Percentiles rank a stretch among this genome's conserved stretches.
phyloP scores from a whole-genome alignment of 2,888 invertebrate genomes.

The Ethmia dodecea region DNA sequence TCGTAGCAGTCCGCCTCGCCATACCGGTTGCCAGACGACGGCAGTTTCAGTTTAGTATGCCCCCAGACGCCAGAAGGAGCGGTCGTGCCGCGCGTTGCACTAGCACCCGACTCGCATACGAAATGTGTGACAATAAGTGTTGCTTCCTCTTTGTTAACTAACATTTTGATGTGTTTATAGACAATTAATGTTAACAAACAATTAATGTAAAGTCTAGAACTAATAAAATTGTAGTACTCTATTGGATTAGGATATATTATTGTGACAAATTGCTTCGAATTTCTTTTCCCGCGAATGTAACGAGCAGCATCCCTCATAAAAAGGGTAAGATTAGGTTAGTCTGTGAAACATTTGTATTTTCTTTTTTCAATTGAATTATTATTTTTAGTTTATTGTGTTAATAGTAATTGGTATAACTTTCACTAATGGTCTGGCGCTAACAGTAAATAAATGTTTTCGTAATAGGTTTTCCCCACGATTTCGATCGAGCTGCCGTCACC shows the following conservation, averaged over 20 bases:
- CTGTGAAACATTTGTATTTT: too few relatives aligned
- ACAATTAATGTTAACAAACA: conserved; percentile 23
- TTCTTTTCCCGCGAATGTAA: conserved; percentile 25
- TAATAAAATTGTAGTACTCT: not conserved
- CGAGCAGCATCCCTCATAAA: conserved; percentile 22
- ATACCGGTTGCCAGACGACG: conserved; percentile 34
- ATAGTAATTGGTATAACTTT: not conserved
- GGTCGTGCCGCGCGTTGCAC: conserved; percentile 51
- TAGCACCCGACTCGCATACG: conserved; percentile 50
- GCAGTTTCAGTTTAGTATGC: conserved; percentile 44
- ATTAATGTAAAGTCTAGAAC: conserved; percentile 14
- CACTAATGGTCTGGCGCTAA: conserved; percentile 1
- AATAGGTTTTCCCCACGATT: conserved; percentile 27
- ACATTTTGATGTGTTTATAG: conserved; percentile 49
- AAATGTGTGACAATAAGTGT: conserved; percentile 77
- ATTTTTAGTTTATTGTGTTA: too few relatives aligned
- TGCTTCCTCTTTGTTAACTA: conserved; percentile 68
- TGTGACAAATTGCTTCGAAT: conserved; percentile 24
- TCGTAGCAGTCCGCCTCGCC: conserved; percentile 53
- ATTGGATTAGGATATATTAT: conserved; percentile 21
- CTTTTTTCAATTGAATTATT: too few relatives aligned
- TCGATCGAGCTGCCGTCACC: conserved; percentile 22
- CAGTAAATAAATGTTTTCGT: conserved; percentile 14
- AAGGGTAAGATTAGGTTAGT: conserved; percentile 32
- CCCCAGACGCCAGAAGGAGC: conserved; percentile 43